A percentile compares a stretch with the other conserved stretches of the same genome.
Conservation (phyloP, 2,113 vertebrate genomes). For the Hemibagrus wyckioides region DNA sequence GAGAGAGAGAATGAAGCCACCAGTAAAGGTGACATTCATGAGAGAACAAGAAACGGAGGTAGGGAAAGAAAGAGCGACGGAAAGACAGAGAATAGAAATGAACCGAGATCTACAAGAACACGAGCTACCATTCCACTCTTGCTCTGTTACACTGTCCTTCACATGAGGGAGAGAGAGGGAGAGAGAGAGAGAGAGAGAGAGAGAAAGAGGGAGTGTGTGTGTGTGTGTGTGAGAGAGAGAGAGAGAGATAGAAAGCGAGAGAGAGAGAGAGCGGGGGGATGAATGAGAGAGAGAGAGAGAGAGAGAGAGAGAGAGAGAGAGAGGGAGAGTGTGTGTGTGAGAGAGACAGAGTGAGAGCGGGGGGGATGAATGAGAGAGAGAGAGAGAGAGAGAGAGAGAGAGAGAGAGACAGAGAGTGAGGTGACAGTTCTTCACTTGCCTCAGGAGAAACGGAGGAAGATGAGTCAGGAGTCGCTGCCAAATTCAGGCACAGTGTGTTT, state of each 20-base stretch:
- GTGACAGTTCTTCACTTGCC: conserved; percentile 67
- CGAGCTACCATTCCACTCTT: conserved; percentile 42
- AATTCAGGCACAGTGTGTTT: not conserved
- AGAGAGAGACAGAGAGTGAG: conserved; percentile 1
- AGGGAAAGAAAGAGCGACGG: conserved; percentile 27
- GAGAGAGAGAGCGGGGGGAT: not conserved
- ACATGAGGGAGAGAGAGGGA: conserved; percentile 37
- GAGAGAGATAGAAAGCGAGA: conserved; percentile 54
- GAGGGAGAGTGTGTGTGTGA: not conserved
- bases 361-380: not conserved
- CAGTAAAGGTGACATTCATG: conserved; percentile 82
- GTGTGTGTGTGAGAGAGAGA: conserved; percentile 24
- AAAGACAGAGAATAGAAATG: conserved; percentile 33
- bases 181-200: conserved; percentile 11
- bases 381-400: conserved; percentile 11
- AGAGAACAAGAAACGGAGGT: conserved; percentile 57
- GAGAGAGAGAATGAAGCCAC: conserved; percentile 68
- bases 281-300: conserved; percentile 52
- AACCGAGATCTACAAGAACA: conserved; percentile 31
- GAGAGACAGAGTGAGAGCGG: not conserved
- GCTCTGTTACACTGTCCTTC: conserved; percentile 53
- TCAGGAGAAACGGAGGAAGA: conserved; percentile 58
- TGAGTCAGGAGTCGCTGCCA: conserved; percentile 52
- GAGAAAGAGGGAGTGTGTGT: not conserved
- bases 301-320: not conserved